Percentiles rank a stretch among this genome's conserved stretches.
These are phyloP conservation scores for Menidia beryllina DNA, from an alignment of 2,113 vertebrate genomes.

Conservation along the genomic window DNA sequence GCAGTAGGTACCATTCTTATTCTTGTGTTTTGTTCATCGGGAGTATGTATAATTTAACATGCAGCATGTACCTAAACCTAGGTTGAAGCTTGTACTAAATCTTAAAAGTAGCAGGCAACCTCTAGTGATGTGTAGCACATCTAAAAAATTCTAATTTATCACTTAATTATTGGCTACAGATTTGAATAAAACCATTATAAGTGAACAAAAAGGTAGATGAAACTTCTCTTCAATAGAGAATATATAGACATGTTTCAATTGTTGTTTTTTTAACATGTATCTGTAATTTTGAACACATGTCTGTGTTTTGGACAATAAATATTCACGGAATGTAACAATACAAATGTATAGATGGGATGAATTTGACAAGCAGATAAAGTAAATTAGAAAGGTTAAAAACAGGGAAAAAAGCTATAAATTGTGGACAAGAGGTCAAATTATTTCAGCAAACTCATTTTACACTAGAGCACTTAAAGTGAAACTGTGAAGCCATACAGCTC, in stretches of 20 bases:
- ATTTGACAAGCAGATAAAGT: not conserved
- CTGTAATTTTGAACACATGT: too few species aligned
- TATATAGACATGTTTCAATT: too few species aligned
- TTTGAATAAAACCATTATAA: too few species aligned
- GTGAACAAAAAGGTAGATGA: too few species aligned
- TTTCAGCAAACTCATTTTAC: too few species aligned
- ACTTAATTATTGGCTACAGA: too few species aligned
- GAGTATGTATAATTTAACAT: not conserved
- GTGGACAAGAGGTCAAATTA: not conserved
- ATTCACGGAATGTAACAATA: too few species aligned
- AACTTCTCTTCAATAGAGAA: too few species aligned
- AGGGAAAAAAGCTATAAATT: not conserved
- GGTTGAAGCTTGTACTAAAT: not conserved
- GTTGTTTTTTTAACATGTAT: too few species aligned
- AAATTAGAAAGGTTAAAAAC: not conserved
- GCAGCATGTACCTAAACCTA: not conserved
- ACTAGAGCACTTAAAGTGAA: not conserved
- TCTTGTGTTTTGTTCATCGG: not conserved
- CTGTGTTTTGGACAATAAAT: too few species aligned
- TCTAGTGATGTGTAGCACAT: not conserved
- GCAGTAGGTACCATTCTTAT: constrained; percentile 59
- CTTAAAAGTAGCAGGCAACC: not conserved
- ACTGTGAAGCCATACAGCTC: not conserved
- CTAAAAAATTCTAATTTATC: too few species aligned
- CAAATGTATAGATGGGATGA: not conserved